phyloP scores from a whole-genome alignment of 1,140 invertebrate species.

The Chionoecetes opilio region DNA sequence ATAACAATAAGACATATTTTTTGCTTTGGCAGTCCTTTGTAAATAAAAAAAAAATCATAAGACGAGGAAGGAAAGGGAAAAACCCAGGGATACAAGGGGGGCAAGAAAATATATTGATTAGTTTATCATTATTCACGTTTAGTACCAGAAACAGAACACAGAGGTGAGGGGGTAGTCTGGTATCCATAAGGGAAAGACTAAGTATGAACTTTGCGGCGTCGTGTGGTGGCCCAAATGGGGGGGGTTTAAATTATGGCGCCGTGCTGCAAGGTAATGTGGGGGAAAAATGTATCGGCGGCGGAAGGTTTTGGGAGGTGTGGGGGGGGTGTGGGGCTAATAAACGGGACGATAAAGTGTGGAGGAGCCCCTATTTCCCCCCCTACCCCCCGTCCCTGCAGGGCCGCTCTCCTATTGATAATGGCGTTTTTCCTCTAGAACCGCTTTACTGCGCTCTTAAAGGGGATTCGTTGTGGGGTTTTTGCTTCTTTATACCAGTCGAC shows the following conservation, averaged over 20 bases:
- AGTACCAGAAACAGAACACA: too few relatives aligned
- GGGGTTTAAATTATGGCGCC: not conserved
- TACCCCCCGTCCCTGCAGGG: not conserved
- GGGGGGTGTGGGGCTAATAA: too few relatives aligned
- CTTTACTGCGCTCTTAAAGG: not conserved
- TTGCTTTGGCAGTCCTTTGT: too few relatives aligned
- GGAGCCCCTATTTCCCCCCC: not conserved
- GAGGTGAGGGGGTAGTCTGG: too few relatives aligned
- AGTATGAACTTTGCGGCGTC: too few relatives aligned
- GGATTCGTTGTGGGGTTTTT: not conserved
- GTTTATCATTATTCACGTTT: too few relatives aligned
- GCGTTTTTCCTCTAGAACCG: not conserved
- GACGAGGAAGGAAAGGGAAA: too few relatives aligned
- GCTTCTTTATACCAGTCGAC: not conserved
- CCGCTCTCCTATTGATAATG: not conserved
- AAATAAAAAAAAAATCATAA: too few relatives aligned
- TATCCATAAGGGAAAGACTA: too few relatives aligned
- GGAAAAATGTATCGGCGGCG: not conserved
- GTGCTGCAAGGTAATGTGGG: not conserved
- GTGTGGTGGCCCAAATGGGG: not conserved
- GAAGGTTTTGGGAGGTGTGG: not conserved
- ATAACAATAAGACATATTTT: too few relatives aligned
- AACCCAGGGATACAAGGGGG: too few relatives aligned
- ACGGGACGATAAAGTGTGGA: not conserved
- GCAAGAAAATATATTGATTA: too few relatives aligned